phyloP scores from a whole-genome alignment of 2,113 vertebrate species.

The Myrmecobius fasciatus region DNA sequence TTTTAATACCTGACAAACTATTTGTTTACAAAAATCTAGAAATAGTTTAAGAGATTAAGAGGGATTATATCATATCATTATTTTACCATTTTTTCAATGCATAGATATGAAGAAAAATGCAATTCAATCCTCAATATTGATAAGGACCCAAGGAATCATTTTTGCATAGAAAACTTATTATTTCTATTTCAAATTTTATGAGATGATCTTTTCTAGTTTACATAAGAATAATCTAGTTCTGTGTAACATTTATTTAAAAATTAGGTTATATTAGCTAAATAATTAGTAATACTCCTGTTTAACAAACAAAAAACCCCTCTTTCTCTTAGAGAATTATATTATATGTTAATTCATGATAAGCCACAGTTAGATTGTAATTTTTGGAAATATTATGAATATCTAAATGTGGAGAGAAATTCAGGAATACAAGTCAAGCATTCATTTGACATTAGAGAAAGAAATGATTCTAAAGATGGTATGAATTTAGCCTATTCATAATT shows the following conservation, averaged over 20 bases:
- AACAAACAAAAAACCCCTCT: background rate
- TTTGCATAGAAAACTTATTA: background rate
- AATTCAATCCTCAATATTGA: background rate
- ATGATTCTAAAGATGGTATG: background rate
- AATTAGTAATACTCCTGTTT: background rate
- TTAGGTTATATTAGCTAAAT: background rate
- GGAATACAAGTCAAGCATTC: background rate
- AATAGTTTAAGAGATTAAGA: background rate
- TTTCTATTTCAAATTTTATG: background rate
- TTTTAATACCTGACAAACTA: background rate
- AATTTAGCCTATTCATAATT: background rate
- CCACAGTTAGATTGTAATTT: background rate
- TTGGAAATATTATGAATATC: background rate
- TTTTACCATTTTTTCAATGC: background rate
- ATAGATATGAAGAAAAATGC: background rate
- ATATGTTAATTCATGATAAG: background rate
- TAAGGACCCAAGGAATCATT: background rate
- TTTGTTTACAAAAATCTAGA: background rate
- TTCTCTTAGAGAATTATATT: background rate
- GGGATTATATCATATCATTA: background rate
- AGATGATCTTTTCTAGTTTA: background rate
- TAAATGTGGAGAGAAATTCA: background rate
- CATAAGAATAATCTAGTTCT: background rate
- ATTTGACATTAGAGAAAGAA: background rate
- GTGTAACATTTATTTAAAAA: background rate